Evolutionary conservation across 2,888 invertebrate species (phyloP).

Genomic region (Panzeria rudis): DNA sequence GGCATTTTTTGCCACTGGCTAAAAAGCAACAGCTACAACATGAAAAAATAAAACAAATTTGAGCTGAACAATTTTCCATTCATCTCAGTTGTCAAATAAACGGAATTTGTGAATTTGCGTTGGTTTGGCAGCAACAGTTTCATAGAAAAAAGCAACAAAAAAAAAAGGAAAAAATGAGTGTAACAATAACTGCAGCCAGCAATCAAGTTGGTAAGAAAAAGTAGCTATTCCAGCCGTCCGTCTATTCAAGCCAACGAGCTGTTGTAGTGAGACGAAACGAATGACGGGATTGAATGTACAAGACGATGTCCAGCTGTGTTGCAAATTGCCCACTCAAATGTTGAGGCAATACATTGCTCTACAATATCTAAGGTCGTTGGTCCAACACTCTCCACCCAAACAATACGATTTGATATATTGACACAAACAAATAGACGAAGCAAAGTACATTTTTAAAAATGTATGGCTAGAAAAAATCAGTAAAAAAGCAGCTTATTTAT

Average conservation of each 20-base stretch:
- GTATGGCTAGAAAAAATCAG: not conserved
- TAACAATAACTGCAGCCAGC: slow-evolving; percentile 26
- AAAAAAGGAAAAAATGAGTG: slow-evolving; percentile 2
- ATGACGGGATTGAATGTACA: slow-evolving; percentile 31
- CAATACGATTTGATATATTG: slow-evolving; percentile 56
- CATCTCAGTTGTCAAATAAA: slow-evolving; percentile 73
- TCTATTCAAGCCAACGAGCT: slow-evolving; percentile 28
- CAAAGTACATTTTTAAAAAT: slow-evolving; percentile 9
- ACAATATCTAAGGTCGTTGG: slow-evolving; percentile 66
- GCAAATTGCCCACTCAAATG: slow-evolving; percentile 70
- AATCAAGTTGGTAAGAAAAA: slow-evolving; percentile 16
- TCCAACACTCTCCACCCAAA: slow-evolving; percentile 63
- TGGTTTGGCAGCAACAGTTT: slow-evolving; percentile 61
- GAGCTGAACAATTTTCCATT: slow-evolving; percentile 69
- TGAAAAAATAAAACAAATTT: slow-evolving; percentile 58
- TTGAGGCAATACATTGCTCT: slow-evolving; percentile 28
- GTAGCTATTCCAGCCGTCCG: slow-evolving; percentile 16
- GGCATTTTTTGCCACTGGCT: slow-evolving; percentile 57
- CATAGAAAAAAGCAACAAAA: slow-evolving; percentile 8
- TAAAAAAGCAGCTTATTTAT: not conserved
- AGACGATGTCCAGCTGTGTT: slow-evolving; percentile 67
- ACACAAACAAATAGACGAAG: slow-evolving; percentile 14
- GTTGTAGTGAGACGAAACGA: slow-evolving; percentile 34
- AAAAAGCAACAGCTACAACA: slow-evolving; percentile 14
- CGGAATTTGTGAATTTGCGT: slow-evolving; percentile 71